Evolutionary conservation across 2,888 invertebrate species (phyloP).

Genomic region (Eustalomyia histrio): DNA sequence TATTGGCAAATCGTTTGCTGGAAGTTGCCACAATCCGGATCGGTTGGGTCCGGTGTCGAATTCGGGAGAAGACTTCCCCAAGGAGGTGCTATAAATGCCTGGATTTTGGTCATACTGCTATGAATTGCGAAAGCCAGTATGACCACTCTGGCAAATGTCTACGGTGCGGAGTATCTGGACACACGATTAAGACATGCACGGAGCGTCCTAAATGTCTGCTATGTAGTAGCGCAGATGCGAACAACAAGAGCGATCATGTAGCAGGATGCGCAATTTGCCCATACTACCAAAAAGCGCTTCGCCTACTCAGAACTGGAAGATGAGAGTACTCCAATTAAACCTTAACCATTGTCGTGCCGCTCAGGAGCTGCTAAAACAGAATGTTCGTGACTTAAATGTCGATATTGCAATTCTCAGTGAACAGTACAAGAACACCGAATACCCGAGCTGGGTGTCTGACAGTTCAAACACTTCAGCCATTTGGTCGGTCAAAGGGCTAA

Average conservation of each 20-base stretch:
- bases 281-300: neutral
- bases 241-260: neutral
- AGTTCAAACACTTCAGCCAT: neutral
- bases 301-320: neutral
- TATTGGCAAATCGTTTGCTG: neutral
- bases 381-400: neutral
- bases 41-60: constrained; percentile 8
- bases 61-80: constrained; percentile 6
- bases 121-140: neutral
- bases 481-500: neutral
- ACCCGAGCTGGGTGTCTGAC: neutral
- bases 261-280: neutral
- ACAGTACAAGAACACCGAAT: neutral
- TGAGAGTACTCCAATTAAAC: constrained; percentile 7
- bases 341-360: constrained; percentile 4
- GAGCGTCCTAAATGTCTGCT: neutral
- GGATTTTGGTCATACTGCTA: neutral
- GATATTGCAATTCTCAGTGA: constrained; percentile 1
- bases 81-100: constrained; percentile 20
- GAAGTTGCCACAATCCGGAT: neutral
- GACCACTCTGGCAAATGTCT: neutral
- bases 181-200: neutral
- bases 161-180: neutral
- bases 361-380: neutral
- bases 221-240: neutral